Base-by-base conservation (phyloP, 2,888 invertebrate genomes). In the Callyntrura sp. region DNA sequence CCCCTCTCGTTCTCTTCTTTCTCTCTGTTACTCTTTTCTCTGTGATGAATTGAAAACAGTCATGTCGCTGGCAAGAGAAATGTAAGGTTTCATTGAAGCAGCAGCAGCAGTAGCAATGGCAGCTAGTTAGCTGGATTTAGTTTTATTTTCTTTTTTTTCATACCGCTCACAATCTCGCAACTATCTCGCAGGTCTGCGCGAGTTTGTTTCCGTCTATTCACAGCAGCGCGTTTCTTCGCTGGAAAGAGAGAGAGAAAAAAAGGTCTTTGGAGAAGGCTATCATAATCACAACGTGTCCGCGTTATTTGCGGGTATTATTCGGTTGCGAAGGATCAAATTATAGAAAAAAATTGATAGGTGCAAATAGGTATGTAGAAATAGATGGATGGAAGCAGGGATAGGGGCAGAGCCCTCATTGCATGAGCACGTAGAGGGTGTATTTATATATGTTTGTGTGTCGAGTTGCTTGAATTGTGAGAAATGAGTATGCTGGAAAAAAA, bases 11-110 rank as follows among this genome's bases (percentile, higher is more conserved):
- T 73, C 23, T 73, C 73, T 25, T 76, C 76, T 20, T 51, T 51
- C 20, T 23, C 62, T 9, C 11, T 51, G 25, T 0, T 73, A 45
- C 23, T 73, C 73, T 25, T 76, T 51, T 20, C n/a, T 51, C 25
- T 25, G 11, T 60, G 73, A 73, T 73, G 73, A 73, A 73, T 68
- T 68, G 68, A 73, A 23, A 23, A 73, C 73, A 68, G 35, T 35
- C 68, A 68, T 68, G 68, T 68, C 62, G 35, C 62, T 73, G 23
- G 43, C 70, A 43, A 17, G 45, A 4, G 9, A 1, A 5, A 51
- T 51, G 43, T 68, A 43, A 48, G 73, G 17, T 23, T 73, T 48
- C 73, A 73, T 68, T 68, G 17, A n/a, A 35, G 17, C 17, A 60
- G 2, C n/a, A 17, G 17, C 60, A 60, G 17, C 60, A 20, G 17